Base-by-base conservation (phyloP, 2,888 invertebrate genomes). In the Tetheella fluctuosa region DNA sequence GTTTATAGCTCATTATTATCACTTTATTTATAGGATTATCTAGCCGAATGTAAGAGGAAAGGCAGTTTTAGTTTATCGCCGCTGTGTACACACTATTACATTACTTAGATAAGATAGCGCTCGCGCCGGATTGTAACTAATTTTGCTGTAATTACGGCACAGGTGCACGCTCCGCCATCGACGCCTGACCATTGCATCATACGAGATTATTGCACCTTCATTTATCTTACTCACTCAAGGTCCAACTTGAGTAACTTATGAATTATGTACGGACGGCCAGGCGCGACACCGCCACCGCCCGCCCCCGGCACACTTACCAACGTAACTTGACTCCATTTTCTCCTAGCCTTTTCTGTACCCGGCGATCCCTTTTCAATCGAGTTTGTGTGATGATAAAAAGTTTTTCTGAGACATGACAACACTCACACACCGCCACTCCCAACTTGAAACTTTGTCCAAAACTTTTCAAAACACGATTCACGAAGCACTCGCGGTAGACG, bases 391-490 rank as follows among this genome's bases (percentile, higher is more conserved):
- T 73, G 73, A 77, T 81, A 79, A 79, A 80, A 86, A 86, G 81
- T 86, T 82, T 82, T 79, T 78, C 72, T 74, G 71, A 85, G 81
- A 89, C 91, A 91, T 92, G 84, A 86, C 91, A 89, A 84, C 83
- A 84, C 78, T 69, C 81, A 78, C 78, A 74, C 80, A 79, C 71
- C 62, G 75, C 84, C 85, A 85, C 86, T 86, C 85, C 83, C 79
- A 73, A 86, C 74, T 78, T 80, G 34, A 71, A 84, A 84, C 81
- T 84, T 85, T 69, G 65, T 70, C 62, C 64, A 54, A 79, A 85
- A 84, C 83, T 85, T 86, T 84, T 80, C 68, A 77, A 82, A 82
- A 80, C 77, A 79, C 77, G 62, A 64, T 55, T 66, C 54, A 58
- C 57, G 57, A 62, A 62, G 54, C 64, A 65, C 58, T 57, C 54